Evolutionary conservation across 1,140 invertebrate species (phyloP), one percentile per base, ranked within the genome.

Genomic region (Drosophila biarmipes): DNA sequence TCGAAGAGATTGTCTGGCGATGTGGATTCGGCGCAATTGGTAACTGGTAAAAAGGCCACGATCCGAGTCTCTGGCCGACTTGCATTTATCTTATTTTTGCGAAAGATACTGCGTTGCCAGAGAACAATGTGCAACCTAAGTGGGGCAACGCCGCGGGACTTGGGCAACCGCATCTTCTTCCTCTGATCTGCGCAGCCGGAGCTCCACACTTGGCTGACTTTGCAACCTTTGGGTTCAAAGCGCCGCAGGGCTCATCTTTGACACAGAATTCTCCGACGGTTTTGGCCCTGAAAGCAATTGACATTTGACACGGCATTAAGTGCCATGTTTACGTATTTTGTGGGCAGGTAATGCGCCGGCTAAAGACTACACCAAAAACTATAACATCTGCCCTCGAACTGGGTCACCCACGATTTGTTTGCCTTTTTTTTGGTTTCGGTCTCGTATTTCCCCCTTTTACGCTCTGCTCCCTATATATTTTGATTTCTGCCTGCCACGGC

Each of bases 41-140:
- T 58, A 42, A 45, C 54, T 51, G 11, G 27, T n/a, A 58, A 61
- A 53, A 38, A 48, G 72, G 27, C 72, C 31, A 51, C 29, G 48
- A 62, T 79, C 43, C 51, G 15, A 74, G 61, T 71, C 37, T 24
- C 27, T 14, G 37, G 38, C 14, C 35, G 57, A 15, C 42, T 63
- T 73, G 35, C 71, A 69, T 69, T 69, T 73, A 61, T 63, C 71
- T 51, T 73, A 49, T 12, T 38, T 51, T 69, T 72, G 45, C 66
- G 51, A 69, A 69, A 69, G 63, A 56, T 54, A 31, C 53, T 73
- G 69, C 58, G 69, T 63, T 53, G 71, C 49, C 15, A 61, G 80
- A 85, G 77, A 86, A 84, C 80, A 84, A 84, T 85, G 67, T 71
- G 57, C 67, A 77, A 35, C 51, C 45, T 46, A 84, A 77, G 61